Base-by-base conservation (phyloP, 2,888 invertebrate species). In the Limnephilus marmoratus region DNA sequence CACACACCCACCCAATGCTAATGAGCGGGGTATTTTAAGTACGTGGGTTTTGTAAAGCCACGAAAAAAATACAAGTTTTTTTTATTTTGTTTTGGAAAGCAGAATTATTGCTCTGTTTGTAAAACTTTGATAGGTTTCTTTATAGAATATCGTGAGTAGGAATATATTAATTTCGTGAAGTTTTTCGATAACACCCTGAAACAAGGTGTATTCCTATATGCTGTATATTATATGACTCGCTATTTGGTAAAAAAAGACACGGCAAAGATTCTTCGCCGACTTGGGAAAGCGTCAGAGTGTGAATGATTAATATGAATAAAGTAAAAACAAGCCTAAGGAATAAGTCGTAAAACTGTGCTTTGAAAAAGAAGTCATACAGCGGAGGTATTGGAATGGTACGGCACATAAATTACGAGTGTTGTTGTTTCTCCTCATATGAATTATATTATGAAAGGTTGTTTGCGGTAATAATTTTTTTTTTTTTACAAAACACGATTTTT, bases 301-400 rank as follows among this genome's bases (percentile, higher is more conserved):
- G 68, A 18, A 87, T 87, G 87, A 87, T 87, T 87, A 87, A 53
- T 87, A 87, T 68, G 15, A 87, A 53, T 53, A 87, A 5, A 87
- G 37, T 18, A 87, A 34, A 87, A n/a, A 45, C 49, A 24, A n/a
- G 45, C 18, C 83, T 12, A 45, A 45, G 24, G 83, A 37, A 18
- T 83, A 34, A 83, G 68, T 68, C 68, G 68, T 83, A 37, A 83
- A 83, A 37, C 83, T 37, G 83, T 4, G 83, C 24, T 31, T 37
- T 83, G 9, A 83, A 12, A 34, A 37, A 37, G 24, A 83, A 68
- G 68, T n/a, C 24, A 68, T 68, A n/a, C 68, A 24, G 24, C 68
- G 68, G 68, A 53, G 53, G 53, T 53, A 53, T 3, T 53, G 18
- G 53, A 68, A 68, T 68, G 68, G 24, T 68, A 24, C 68, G 24